These are phyloP conservation scores for Ammospiza caudacuta DNA, from an alignment of 2,113 vertebrate species.

Conservation along the genomic window DNA sequence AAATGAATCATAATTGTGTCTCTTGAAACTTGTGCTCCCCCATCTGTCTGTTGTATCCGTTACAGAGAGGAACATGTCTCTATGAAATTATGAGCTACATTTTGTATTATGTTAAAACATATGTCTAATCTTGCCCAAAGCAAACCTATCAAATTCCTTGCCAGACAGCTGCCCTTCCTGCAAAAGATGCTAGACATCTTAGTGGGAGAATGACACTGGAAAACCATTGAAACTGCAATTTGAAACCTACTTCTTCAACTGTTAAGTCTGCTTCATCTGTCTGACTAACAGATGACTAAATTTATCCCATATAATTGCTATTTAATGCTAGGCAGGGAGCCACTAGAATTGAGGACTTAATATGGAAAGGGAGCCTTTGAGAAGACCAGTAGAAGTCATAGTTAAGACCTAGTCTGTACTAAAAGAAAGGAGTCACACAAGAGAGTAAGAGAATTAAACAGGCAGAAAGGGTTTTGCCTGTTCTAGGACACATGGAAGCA, in stretches of 20 bases:
- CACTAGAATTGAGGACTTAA: not conserved
- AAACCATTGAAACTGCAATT: not conserved
- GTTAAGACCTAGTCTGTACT: not conserved
- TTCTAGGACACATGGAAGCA: not conserved
- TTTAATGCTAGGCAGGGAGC: not conserved
- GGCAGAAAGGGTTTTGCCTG: not conserved
- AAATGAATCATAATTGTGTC: conserved; percentile 4
- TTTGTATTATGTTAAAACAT: conserved; percentile 36
- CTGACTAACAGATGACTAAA: not conserved
- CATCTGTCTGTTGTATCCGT: conserved; percentile 47
- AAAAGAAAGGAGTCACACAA: not conserved
- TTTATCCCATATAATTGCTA: not conserved
- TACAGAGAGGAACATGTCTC: not conserved
- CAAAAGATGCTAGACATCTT: not conserved
- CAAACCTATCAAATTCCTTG: conserved; percentile 26
- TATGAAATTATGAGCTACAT: conserved; percentile 28
- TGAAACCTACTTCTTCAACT: not conserved
- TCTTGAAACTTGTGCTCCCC: conserved; percentile 64
- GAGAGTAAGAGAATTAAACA: not conserved
- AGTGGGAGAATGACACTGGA: not conserved
- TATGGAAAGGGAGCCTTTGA: not conserved
- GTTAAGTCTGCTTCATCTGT: not conserved
- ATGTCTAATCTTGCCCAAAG: conserved; percentile 27
- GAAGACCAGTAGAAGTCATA: not conserved
- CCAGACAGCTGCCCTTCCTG: conserved; percentile 38